These are phyloP conservation scores for Ctenicera cuprea DNA, from an alignment of 2,888 invertebrate genomes.

Conservation along the genomic window DNA sequence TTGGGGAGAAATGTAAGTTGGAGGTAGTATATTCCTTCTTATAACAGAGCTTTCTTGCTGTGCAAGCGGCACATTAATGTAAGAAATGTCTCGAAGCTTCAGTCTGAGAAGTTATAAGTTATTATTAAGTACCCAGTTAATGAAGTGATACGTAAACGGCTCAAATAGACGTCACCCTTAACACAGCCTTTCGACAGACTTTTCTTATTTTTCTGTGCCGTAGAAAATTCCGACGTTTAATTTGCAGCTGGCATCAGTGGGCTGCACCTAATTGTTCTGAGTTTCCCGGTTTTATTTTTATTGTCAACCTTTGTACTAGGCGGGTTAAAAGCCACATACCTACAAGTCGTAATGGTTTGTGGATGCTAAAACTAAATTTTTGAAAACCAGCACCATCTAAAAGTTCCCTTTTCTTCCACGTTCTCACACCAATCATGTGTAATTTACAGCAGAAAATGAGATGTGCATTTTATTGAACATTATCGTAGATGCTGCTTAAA, in stretches of 20 bases:
- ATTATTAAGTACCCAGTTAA: too few species aligned
- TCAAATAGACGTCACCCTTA: too few species aligned
- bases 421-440: slow-evolving; percentile 20
- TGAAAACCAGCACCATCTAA: neutral
- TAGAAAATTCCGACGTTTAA: slow-evolving; percentile 9
- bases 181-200: too few species aligned
- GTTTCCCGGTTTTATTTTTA: slow-evolving; percentile 16
- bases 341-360: neutral
- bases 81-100: too few species aligned
- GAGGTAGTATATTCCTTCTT: too few species aligned
- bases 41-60: too few species aligned
- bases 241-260: slow-evolving; percentile 13
- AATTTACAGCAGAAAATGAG: slow-evolving; percentile 25
- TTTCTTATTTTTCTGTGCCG: neutral
- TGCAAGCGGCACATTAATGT: too few species aligned
- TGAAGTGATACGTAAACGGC: too few species aligned
- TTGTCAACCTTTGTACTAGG: slow-evolving; percentile 7
- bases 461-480: slow-evolving; percentile 22
- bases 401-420: neutral
- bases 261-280: slow-evolving; percentile 1
- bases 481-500: slow-evolving; percentile 10
- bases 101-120: too few species aligned
- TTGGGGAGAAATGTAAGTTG: too few species aligned
- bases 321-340: neutral
- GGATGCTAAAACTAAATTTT: neutral